These are phyloP conservation scores for Drosophila pseudotalamancana DNA, from an alignment of 2,888 invertebrate genomes.

Conservation along the genomic window DNA sequence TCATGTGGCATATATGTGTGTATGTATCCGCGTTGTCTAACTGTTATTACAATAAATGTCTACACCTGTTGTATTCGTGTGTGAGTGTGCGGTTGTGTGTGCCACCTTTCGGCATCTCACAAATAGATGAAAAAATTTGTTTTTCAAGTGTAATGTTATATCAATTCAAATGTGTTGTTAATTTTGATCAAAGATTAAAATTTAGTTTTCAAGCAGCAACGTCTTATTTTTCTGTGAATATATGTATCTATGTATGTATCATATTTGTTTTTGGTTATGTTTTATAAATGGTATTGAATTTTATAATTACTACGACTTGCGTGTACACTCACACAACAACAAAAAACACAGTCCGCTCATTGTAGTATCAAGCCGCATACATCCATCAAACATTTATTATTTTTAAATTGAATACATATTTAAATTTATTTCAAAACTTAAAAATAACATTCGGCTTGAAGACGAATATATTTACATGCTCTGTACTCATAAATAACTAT, in stretches of 20 bases:
- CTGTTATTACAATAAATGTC: slow-evolving; percentile 16
- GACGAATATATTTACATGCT: slow-evolving; percentile 11
- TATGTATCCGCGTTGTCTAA: slow-evolving; percentile 14
- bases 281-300: slow-evolving; percentile 30
- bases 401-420: too few species aligned
- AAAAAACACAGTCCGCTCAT: neutral
- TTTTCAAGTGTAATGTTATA: neutral
- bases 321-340: neutral
- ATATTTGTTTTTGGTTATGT: slow-evolving; percentile 19
- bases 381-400: neutral
- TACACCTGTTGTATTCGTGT: neutral
- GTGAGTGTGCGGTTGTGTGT: slow-evolving; percentile 6
- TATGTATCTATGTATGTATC: slow-evolving; percentile 11
- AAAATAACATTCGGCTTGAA: slow-evolving; percentile 23
- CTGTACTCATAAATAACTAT: neutral
- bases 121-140: neutral
- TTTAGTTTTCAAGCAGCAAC: slow-evolving; percentile 25
- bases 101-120: neutral
- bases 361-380: neutral
- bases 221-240: slow-evolving; percentile 2
- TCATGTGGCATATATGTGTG: slow-evolving; percentile 9
- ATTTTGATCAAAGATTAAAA: slow-evolving; percentile 2
- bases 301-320: slow-evolving; percentile 2
- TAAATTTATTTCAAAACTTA: neutral
- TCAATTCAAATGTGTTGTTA: neutral